These are phyloP conservation scores for Augochlorella aurata DNA, from an alignment of 2,888 invertebrate genomes.

Conservation along the genomic window DNA sequence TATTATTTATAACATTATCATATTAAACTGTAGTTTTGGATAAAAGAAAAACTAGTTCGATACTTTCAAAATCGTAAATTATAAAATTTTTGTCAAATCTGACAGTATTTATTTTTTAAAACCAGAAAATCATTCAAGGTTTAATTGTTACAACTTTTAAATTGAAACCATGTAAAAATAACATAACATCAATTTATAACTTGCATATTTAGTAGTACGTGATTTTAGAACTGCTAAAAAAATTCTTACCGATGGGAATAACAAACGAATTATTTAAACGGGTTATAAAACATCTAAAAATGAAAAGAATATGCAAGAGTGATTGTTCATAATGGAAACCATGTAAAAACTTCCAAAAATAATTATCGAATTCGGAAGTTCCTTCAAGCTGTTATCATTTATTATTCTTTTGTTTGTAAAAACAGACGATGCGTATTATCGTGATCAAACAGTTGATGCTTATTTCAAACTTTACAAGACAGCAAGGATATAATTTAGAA, in stretches of 20 bases:
- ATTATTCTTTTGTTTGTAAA: not conserved
- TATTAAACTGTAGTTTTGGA: no score
- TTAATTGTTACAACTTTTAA: no score
- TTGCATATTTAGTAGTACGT: no score
- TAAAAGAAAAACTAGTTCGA: no score
- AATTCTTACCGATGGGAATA: not conserved
- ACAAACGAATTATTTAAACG: not conserved
- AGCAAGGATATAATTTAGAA: no score
- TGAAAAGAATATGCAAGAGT: not conserved
- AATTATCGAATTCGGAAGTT: not conserved
- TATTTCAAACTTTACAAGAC: not conserved
- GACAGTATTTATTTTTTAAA: no score
- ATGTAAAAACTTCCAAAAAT: not conserved
- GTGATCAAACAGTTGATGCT: not conserved
- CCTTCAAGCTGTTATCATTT: not conserved
- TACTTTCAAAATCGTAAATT: no score
- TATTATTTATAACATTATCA: no score
- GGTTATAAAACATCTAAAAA: not conserved
- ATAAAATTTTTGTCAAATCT: no score
- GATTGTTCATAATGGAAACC: not conserved
- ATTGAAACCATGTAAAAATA: no score
- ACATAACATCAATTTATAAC: no score
- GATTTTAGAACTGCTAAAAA: not conserved
- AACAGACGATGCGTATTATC: not conserved
- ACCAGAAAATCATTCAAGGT: no score